Conservation (phyloP, 2,797 vertebrate genomes). For the Heterohyrax brucei region DNA sequence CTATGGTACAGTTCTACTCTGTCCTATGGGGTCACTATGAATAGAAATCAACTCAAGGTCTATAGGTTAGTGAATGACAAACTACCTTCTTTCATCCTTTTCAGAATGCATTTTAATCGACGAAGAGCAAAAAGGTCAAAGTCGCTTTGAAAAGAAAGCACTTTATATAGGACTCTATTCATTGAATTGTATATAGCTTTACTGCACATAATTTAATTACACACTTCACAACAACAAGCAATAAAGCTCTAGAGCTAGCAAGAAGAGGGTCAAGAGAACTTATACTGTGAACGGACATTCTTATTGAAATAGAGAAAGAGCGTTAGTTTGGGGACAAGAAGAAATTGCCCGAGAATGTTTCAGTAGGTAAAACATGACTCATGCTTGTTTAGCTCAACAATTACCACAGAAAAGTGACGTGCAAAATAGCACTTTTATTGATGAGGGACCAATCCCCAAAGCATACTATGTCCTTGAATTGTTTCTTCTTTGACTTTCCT, state of each 20-base stretch:
- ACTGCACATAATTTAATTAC: slow-evolving; percentile 9
- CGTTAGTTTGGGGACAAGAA: slow-evolving; percentile 15
- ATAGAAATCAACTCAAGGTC: too few relatives aligned
- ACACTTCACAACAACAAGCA: not conserved
- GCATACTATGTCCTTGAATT: not conserved
- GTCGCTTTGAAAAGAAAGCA: slow-evolving; percentile 56
- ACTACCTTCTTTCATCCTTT: not conserved
- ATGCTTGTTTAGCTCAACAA: slow-evolving; percentile 22
- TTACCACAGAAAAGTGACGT: not conserved
- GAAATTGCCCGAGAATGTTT: slow-evolving; percentile 30
- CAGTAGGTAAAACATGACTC: not conserved
- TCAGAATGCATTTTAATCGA: not conserved
- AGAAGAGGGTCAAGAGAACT: slow-evolving; percentile 8
- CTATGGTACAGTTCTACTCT: too few relatives aligned
- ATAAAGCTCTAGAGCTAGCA: not conserved
- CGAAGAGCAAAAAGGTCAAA: slow-evolving; percentile 50
- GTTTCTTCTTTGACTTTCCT: not conserved
- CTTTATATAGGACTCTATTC: slow-evolving; percentile 30
- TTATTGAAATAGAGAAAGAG: not conserved
- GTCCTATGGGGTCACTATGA: too few relatives aligned
- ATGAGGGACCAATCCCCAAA: not conserved
- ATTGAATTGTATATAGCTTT: not conserved
- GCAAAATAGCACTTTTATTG: not conserved
- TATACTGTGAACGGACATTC: not conserved
- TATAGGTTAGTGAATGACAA: not conserved